Percentiles rank a stretch among this genome's conserved stretches.
Conservation (phyloP, 2,113 vertebrate genomes). For the Sinocyclocheilus maitianheensis region DNA sequence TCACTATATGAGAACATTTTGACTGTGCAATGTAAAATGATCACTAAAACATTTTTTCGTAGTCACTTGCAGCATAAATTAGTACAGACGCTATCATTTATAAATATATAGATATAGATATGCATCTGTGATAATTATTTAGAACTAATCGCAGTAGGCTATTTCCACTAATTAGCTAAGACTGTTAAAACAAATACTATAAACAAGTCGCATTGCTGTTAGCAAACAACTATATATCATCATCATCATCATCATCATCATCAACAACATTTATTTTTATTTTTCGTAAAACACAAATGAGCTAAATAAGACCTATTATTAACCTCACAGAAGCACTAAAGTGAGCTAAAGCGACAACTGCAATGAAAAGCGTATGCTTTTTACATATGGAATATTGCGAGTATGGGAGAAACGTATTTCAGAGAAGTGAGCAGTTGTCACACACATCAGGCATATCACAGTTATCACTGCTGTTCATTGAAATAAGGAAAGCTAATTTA, state of each 20-base stretch:
- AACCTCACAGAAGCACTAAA: background rate
- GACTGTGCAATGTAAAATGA: background rate
- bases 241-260: too few relatives aligned
- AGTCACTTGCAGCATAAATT: background rate
- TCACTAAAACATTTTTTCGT: background rate
- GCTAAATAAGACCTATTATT: background rate
- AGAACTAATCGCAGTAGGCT: background rate
- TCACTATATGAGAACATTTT: conserved; percentile 48
- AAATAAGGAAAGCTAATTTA: background rate
- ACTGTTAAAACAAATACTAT: background rate
- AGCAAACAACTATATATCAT: background rate
- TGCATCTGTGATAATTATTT: background rate
- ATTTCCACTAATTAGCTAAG: background rate
- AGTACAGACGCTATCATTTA: too few relatives aligned
- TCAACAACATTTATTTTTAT: too few relatives aligned
- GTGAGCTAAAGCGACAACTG: background rate
- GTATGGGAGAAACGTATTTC: conserved; percentile 14
- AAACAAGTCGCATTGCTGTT: background rate
- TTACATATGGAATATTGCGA: conserved; percentile 6
- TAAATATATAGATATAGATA: background rate
- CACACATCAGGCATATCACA: background rate
- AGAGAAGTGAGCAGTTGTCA: too few relatives aligned
- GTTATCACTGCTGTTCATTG: background rate
- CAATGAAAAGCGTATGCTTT: background rate
- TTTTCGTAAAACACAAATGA: background rate